Conservation (phyloP, 1,140 invertebrate genomes). For the Sarcophaga bullata region DNA sequence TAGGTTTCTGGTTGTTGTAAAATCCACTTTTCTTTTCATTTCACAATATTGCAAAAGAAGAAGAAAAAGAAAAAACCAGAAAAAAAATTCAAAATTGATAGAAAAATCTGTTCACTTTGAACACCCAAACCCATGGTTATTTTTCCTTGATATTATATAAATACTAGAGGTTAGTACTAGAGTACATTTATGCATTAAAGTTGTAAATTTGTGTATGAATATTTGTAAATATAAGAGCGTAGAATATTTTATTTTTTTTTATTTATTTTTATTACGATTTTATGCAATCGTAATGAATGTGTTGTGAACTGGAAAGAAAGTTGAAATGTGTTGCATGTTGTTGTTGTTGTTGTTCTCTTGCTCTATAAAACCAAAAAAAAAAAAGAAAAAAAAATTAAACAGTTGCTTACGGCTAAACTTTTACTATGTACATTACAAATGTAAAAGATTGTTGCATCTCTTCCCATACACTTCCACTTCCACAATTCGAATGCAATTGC, state of each 20-base stretch:
- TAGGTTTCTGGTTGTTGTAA: background rate
- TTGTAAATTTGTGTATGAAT: background rate
- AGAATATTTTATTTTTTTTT: background rate
- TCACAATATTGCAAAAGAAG: too few species aligned
- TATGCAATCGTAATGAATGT: slow-evolving; percentile 10
- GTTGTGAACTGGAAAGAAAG: slow-evolving; percentile 4
- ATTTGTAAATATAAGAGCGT: background rate
- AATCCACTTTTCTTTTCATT: background rate
- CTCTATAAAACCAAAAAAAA: background rate
- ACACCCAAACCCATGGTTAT: too few species aligned
- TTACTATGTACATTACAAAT: slow-evolving; percentile 2
- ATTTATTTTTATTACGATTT: background rate
- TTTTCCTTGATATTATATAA: too few species aligned
- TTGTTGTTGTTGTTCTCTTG: background rate
- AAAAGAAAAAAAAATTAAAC: too few species aligned
- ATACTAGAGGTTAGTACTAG: too few species aligned
- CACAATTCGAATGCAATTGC: too few species aligned
- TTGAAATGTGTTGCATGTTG: background rate
- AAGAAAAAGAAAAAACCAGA: too few species aligned
- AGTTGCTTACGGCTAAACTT: background rate
- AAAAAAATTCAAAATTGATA: background rate
- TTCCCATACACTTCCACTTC: background rate
- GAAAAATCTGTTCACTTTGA: background rate
- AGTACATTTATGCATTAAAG: too few species aligned
- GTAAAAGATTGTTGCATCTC: background rate